Evolutionary conservation across 2,797 vertebrate genomes (phyloP).

Genomic region (Melanotaenia boesemani): DNA sequence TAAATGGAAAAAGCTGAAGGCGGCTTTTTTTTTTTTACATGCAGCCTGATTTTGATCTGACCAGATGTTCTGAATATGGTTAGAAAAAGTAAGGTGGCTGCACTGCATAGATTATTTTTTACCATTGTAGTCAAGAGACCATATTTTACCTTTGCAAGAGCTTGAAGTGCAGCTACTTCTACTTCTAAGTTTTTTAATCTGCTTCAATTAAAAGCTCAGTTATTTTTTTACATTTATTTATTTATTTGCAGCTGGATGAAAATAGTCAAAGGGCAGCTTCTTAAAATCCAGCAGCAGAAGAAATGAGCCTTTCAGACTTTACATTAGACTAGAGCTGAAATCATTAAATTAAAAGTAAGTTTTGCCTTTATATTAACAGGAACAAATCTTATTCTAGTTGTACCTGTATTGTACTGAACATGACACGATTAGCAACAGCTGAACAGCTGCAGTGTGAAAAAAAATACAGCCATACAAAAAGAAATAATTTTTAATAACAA

Average conservation of each 20-base stretch:
- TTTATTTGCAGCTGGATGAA: not conserved
- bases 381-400: not conserved
- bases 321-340: not conserved
- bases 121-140: not conserved
- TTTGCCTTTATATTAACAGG: not conserved
- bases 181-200: not conserved
- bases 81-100: not conserved
- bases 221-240: too few relatives aligned
- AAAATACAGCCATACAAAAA: too few relatives aligned
- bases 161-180: not conserved
- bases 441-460: too few relatives aligned
- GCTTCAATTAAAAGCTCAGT: not conserved
- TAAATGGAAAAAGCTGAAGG: constrained; percentile 18
- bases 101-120: not conserved
- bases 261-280: not conserved
- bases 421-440: not conserved
- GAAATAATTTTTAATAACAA: too few relatives aligned
- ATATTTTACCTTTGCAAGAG: not conserved
- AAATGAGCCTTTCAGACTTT: not conserved
- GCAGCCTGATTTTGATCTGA: not conserved
- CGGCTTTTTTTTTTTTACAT: not conserved
- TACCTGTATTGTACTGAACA: not conserved
- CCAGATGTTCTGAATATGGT: not conserved
- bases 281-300: not conserved
- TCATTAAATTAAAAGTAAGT: not conserved